Percentiles rank a stretch among this genome's conserved stretches.
Evolutionary conservation across 1,140 invertebrate genomes (phyloP).

Genomic region (Pseudomyrmex gracilis): DNA sequence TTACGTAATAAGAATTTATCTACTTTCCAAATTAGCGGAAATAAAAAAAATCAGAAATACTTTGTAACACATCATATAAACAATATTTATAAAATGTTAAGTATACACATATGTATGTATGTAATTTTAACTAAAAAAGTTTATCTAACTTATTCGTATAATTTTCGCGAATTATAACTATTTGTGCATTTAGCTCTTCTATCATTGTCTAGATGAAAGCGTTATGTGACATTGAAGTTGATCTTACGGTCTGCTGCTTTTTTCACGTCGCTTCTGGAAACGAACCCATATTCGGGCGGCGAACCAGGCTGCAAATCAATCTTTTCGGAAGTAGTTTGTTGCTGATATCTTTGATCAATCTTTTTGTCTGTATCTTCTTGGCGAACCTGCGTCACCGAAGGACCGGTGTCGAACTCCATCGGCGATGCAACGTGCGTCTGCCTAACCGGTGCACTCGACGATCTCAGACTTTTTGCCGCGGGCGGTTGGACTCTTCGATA

Average conservation of each 20-base stretch:
- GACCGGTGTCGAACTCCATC: slow-evolving; percentile 87
- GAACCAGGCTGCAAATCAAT: slow-evolving; percentile 85
- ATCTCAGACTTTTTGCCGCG: slow-evolving; percentile 74
- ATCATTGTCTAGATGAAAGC: slow-evolving; percentile 32
- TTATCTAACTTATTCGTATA: not conserved
- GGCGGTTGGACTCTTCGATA: slow-evolving; percentile 88
- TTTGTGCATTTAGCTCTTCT: not conserved
- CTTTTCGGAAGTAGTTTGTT: slow-evolving; percentile 59
- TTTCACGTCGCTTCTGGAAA: slow-evolving; percentile 83
- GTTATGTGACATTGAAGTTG: slow-evolving; percentile 53
- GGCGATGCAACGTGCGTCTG: slow-evolving; percentile 86
- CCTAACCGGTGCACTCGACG: slow-evolving; percentile 83
- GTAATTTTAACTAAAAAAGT: no score
- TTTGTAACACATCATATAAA: not conserved
- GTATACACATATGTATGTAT: not conserved
- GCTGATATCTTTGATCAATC: slow-evolving; percentile 30
- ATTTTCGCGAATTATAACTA: slow-evolving; percentile 4
- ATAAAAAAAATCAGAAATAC: slow-evolving; percentile 15
- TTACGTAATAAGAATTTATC: slow-evolving; percentile 60
- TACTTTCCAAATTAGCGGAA: slow-evolving; percentile 36
- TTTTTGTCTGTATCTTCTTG: slow-evolving; percentile 40
- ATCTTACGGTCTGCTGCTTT: slow-evolving; percentile 83
- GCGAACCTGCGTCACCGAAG: slow-evolving; percentile 75
- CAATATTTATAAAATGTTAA: not conserved
- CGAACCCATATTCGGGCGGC: slow-evolving; percentile 87